Base-by-base conservation (phyloP, 2,888 invertebrate species). In the Saturnia japonica region DNA sequence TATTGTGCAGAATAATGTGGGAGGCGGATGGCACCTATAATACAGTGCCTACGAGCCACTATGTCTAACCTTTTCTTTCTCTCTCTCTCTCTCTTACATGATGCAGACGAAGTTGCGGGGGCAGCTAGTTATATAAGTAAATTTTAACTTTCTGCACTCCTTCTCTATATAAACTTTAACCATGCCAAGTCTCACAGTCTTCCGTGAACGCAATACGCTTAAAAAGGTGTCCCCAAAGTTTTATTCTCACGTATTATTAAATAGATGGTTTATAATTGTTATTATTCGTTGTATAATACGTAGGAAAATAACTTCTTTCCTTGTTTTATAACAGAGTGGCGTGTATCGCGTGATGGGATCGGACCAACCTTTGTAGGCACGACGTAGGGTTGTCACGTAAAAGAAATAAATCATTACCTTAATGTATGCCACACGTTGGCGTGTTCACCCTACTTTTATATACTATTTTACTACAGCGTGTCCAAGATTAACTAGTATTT, bases 381-480 rank as follows among this genome's bases (percentile, higher is more conserved):
- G 54, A 8, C 22, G 22, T 54, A 54, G 54, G 57, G 57, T 60
- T 60, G 25, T 60, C 57, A 60, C 25, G 57, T 60, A 28, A 25
- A 12, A 25, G 57, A 60, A 25, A 60, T 60, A 60, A 60, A 60
- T 60, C 28, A 60, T 60, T 60, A 60, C 14, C 57, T 25, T 60
- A 28, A 14, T 60, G 19, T 28, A 14, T 9, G 19, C 19, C 47
- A 19, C 16, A 54, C 28, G 28, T 28, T 60, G 28, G 57, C 57
- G 57, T 60, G 57, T 60, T 14, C 57, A 25, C 28, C 28, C 57
- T 12, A 6, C 6, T n/a, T n/a, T n/a, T n/a, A n/a, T 14, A 25
- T 60, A 25, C 16, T 60, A 28, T 14, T 19, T 60, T 60, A 60
- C 25, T 60, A 60, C 28, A 14, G 28, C 25, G 28, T 3, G 6